Evolutionary conservation across 2,797 vertebrate genomes (phyloP).

Genomic region (Danio tinwini): DNA sequence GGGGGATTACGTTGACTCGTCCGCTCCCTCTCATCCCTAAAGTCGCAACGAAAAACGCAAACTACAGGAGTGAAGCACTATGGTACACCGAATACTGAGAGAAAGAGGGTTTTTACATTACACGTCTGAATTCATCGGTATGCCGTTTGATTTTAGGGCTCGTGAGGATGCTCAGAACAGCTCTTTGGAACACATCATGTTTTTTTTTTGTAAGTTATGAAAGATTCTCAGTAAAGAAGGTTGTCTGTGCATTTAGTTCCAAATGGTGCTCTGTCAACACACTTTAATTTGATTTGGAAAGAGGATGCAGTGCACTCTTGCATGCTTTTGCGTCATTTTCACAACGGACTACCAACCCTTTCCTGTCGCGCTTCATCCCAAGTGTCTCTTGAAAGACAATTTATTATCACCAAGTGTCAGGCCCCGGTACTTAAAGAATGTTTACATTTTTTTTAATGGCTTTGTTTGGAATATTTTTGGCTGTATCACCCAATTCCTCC

Average conservation of each 20-base stretch:
- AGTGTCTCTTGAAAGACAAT: slow-evolving; percentile 34
- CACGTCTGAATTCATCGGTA: not conserved
- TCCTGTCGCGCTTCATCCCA: slow-evolving; percentile 9
- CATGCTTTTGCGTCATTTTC: slow-evolving; percentile 55
- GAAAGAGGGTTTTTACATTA: slow-evolving; percentile 25
- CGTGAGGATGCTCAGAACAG: not conserved
- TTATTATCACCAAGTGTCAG: slow-evolving; percentile 66
- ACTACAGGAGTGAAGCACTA: slow-evolving; percentile 3
- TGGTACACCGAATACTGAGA: slow-evolving; percentile 27
- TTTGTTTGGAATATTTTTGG: slow-evolving; percentile 73
- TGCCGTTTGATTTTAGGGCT: slow-evolving; percentile 13
- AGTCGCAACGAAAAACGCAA: not conserved
- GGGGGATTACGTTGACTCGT: slow-evolving; percentile 6
- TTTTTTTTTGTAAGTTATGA: not conserved
- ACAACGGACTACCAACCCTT: slow-evolving; percentile 44
- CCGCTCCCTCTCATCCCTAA: slow-evolving; percentile 18
- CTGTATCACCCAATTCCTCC: slow-evolving; percentile 68
- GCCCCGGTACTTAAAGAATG: slow-evolving; percentile 82
- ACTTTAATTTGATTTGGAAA: slow-evolving; percentile 32
- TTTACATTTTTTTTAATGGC: slow-evolving; percentile 84
- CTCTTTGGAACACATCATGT: not conserved
- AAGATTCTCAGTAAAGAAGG: not conserved
- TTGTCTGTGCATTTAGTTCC: slow-evolving; percentile 19
- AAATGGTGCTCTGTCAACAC: slow-evolving; percentile 51
- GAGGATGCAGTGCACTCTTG: slow-evolving; percentile 51